Conservation (phyloP, 1,140 invertebrate genomes). For the Aphelenchoides besseyi region DNA sequence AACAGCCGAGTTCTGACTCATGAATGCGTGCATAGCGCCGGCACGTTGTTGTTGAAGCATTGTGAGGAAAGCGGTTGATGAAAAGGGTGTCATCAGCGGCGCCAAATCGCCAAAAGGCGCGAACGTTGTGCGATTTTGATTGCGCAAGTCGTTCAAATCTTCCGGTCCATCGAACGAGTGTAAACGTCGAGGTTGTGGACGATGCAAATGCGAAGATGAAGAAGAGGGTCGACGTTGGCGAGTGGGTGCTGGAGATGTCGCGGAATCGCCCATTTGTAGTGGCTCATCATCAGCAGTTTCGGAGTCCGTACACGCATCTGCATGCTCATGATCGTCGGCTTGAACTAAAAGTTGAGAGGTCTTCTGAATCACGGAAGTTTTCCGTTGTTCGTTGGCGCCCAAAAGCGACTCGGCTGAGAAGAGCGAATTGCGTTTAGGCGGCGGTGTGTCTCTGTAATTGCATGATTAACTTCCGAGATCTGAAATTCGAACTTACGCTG, state of each 20-base stretch:
- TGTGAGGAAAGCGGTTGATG: slow-evolving; percentile 38
- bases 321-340: background rate
- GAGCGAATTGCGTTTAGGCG: background rate
- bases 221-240: background rate
- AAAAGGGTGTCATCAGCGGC: slow-evolving; percentile 49
- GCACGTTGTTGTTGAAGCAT: slow-evolving; percentile 37
- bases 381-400: background rate
- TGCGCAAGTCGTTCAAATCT: background rate
- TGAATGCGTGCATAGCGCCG: background rate
- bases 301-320: slow-evolving; percentile 2
- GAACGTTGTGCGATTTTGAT: slow-evolving; percentile 16
- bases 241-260: background rate
- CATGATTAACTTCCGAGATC: background rate
- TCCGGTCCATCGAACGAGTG: background rate
- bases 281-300: slow-evolving; percentile 1
- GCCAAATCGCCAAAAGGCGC: slow-evolving; percentile 40
- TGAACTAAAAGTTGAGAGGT: background rate
- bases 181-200: background rate
- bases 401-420: slow-evolving; percentile 7
- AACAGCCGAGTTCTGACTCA: background rate
- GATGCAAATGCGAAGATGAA: background rate
- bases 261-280: background rate
- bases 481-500: background rate
- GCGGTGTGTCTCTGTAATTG: background rate
- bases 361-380: background rate